These are phyloP conservation scores for Coenonympha arcania DNA, from an alignment of 2,888 invertebrate genomes.

Conservation along the genomic window DNA sequence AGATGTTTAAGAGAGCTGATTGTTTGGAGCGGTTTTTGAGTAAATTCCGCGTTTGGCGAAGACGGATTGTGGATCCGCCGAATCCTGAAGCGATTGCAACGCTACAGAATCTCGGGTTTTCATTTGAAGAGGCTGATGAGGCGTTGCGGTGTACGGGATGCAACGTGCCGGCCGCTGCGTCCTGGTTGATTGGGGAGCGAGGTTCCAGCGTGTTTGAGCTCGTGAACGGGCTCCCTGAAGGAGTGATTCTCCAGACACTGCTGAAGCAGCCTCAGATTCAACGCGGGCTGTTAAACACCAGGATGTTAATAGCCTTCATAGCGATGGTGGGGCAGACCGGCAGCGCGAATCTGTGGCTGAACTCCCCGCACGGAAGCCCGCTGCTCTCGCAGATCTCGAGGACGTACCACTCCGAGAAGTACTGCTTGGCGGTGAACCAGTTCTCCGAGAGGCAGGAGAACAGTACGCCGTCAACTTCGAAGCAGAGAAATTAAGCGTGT, in stretches of 20 bases:
- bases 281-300: slow-evolving; percentile 57
- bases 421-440: slow-evolving; percentile 66
- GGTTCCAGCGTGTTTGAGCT: slow-evolving; percentile 64
- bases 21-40: slow-evolving; percentile 56
- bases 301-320: slow-evolving; percentile 65
- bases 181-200: slow-evolving; percentile 61
- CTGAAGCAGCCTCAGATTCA: slow-evolving; percentile 65
- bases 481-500: slow-evolving; percentile 38
- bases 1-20: slow-evolving; percentile 50
- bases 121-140: slow-evolving; percentile 47
- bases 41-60: slow-evolving; percentile 58
- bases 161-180: slow-evolving; percentile 63
- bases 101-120: slow-evolving; percentile 55
- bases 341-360: slow-evolving; percentile 61
- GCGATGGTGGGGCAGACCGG: slow-evolving; percentile 66
- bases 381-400: slow-evolving; percentile 63
- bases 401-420: slow-evolving; percentile 68
- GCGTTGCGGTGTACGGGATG: slow-evolving; percentile 56
- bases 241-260: slow-evolving; percentile 53
- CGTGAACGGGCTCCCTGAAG: slow-evolving; percentile 59
- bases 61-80: slow-evolving; percentile 50
- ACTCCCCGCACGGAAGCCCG: slow-evolving; percentile 65
- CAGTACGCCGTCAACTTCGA: slow-evolving; percentile 51
- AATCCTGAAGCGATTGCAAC: slow-evolving; percentile 47
- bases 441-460: slow-evolving; percentile 48